These are phyloP conservation scores for Clangula hyemalis DNA, from an alignment of 2,797 vertebrate species.

Conservation along the genomic window DNA sequence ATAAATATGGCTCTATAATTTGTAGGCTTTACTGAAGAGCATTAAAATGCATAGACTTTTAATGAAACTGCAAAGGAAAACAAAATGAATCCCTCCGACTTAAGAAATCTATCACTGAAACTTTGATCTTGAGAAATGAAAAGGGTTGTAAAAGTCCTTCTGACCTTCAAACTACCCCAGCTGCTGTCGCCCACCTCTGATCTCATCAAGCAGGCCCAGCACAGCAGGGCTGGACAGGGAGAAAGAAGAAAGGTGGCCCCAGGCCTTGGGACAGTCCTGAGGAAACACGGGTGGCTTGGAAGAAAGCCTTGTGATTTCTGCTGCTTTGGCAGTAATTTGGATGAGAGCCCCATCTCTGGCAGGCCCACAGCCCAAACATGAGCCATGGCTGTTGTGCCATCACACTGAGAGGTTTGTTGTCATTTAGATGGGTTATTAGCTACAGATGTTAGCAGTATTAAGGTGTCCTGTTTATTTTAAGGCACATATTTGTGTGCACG, in stretches of 20 bases:
- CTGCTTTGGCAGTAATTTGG: neutral
- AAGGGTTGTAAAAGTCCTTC: neutral
- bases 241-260: neutral
- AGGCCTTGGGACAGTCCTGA: neutral
- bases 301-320: neutral
- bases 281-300: neutral
- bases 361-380: neutral
- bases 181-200: neutral
- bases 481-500: fast-evolving
- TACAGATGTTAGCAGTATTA: neutral
- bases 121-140: neutral
- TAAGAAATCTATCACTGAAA: neutral
- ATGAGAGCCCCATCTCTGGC: neutral
- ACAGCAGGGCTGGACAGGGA: neutral
- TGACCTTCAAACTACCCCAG: neutral
- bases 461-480: neutral
- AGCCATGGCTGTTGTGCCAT: neutral
- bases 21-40: neutral
- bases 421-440: neutral
- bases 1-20: neutral
- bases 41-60: neutral
- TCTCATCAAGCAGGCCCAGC: neutral
- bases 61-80: neutral
- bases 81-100: neutral
- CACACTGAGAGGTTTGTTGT: neutral